These are phyloP conservation scores for Ormyrus rosae DNA, from an alignment of 2,888 invertebrate genomes.

Conservation along the genomic window DNA sequence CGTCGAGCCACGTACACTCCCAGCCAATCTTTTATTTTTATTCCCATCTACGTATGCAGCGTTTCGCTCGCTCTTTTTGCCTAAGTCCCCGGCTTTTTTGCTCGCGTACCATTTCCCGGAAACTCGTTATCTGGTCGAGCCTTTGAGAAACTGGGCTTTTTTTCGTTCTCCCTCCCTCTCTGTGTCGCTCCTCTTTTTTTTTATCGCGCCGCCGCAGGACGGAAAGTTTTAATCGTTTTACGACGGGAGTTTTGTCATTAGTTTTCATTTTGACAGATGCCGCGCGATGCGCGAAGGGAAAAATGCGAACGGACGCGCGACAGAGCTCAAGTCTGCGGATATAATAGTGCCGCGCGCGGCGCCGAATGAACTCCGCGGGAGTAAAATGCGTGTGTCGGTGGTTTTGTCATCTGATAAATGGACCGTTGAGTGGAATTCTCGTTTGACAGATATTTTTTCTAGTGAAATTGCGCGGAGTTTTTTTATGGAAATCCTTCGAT, in stretches of 20 bases:
- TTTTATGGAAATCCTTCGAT: background rate
- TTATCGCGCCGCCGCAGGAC: background rate
- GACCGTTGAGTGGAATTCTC: conserved; percentile 7
- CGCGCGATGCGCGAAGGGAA: conserved; percentile 5
- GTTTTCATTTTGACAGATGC: conserved; percentile 45
- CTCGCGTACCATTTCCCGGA: background rate
- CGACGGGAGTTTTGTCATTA: conserved; percentile 48
- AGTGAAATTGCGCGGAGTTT: background rate
- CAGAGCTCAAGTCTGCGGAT: too few species aligned
- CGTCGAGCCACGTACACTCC: too few species aligned
- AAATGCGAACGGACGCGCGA: conserved; percentile 13
- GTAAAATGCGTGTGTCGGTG: conserved; percentile 28
- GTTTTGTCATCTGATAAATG: conserved; percentile 45
- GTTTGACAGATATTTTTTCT: conserved; percentile 28
- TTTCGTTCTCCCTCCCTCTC: background rate
- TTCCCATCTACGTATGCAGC: too few species aligned
- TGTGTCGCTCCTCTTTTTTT: background rate
- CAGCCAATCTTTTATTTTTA: too few species aligned
- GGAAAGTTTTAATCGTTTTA: conserved; percentile 48
- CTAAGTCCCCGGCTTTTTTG: too few species aligned
- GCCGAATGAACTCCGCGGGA: conserved; percentile 28
- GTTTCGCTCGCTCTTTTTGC: too few species aligned
- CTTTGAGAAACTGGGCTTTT: conserved; percentile 31
- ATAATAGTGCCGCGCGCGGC: conserved; percentile 18
- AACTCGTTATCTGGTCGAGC: conserved; percentile 33